A percentile compares a stretch with the other conserved stretches of the same genome.
phyloP scores from a whole-genome alignment of 2,797 vertebrate genomes.

The Pangasius sanitwongsei region DNA sequence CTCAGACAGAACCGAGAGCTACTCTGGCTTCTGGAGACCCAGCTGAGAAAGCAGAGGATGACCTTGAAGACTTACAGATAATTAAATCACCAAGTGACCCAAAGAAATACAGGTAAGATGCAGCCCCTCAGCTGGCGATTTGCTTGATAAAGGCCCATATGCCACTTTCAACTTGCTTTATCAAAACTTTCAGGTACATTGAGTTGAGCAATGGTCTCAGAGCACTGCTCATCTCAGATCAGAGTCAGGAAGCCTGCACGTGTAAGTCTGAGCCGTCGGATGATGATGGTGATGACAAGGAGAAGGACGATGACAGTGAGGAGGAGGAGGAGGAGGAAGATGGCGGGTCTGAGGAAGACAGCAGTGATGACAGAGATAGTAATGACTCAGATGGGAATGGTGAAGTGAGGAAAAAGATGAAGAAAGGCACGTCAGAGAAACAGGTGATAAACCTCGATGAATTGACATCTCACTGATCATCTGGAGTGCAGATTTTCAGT shows the following conservation, averaged over 20 bases:
- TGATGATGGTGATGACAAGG: slow-evolving; percentile 39
- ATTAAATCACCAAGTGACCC: slow-evolving; percentile 92
- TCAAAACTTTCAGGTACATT: slow-evolving; percentile 78
- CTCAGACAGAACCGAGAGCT: slow-evolving; percentile 30
- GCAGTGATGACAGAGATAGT: slow-evolving; percentile 79
- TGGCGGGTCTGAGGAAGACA: slow-evolving; percentile 76
- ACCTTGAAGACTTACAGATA: slow-evolving; percentile 79
- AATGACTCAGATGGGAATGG: slow-evolving; percentile 74
- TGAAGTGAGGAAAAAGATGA: slow-evolving; percentile 73
- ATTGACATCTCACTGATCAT: background rate
- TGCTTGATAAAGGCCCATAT: background rate
- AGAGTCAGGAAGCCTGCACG: slow-evolving; percentile 73
- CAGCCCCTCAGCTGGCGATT: background rate
- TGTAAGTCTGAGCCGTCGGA: slow-evolving; percentile 54
- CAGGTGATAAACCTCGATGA: slow-evolving; percentile 74
- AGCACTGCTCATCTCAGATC: slow-evolving; percentile 91
- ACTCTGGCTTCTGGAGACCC: slow-evolving; percentile 39
- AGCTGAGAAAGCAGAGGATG: slow-evolving; percentile 51
- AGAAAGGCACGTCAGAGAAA: slow-evolving; percentile 84
- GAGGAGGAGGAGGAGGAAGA: slow-evolving; percentile 64
- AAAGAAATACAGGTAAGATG: slow-evolving; percentile 88
- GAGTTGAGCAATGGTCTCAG: slow-evolving; percentile 86
- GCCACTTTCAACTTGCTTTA: background rate
- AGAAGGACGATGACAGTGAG: slow-evolving; percentile 44
- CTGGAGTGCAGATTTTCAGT: background rate